Conservation (phyloP, 2,888 invertebrate genomes). For the Carcina quercana region DNA sequence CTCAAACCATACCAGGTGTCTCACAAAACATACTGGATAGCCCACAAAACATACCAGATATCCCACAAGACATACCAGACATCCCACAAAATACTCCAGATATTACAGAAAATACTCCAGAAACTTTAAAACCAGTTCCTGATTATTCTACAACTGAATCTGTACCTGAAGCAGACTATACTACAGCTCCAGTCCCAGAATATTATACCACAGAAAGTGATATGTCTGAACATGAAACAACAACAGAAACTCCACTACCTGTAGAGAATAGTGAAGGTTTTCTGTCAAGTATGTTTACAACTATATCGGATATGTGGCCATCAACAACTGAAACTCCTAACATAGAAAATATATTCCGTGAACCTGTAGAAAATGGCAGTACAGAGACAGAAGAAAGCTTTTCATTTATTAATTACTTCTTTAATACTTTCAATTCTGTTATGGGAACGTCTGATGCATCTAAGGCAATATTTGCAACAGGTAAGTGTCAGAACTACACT, state of each 20-base stretch:
- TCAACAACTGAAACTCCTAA: slow-evolving; percentile 40
- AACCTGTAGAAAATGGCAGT: slow-evolving; percentile 19
- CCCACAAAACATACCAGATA: too few relatives aligned
- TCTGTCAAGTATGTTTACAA: slow-evolving; percentile 45
- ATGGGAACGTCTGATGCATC: slow-evolving; percentile 49
- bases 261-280: slow-evolving; percentile 33
- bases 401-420: slow-evolving; percentile 49
- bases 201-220: neutral
- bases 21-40: too few relatives aligned
- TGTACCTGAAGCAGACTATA: slow-evolving; percentile 9
- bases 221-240: slow-evolving; percentile 4
- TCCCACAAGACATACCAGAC: too few relatives aligned
- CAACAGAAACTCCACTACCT: slow-evolving; percentile 23
- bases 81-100: too few relatives aligned
- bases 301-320: slow-evolving; percentile 49
- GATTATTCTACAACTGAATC: slow-evolving; percentile 14
- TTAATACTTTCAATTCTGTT: slow-evolving; percentile 40
- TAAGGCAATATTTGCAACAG: slow-evolving; percentile 53
- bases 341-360: slow-evolving; percentile 36
- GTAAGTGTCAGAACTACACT: slow-evolving; percentile 37
- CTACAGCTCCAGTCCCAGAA: neutral
- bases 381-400: slow-evolving; percentile 37
- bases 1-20: too few relatives aligned
- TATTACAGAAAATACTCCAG: neutral
- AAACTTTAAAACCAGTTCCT: neutral